Evolutionary conservation across 2,797 vertebrate genomes (phyloP), one percentile per base, ranked within the genome.

Genomic region (Semotilus atromaculatus): DNA sequence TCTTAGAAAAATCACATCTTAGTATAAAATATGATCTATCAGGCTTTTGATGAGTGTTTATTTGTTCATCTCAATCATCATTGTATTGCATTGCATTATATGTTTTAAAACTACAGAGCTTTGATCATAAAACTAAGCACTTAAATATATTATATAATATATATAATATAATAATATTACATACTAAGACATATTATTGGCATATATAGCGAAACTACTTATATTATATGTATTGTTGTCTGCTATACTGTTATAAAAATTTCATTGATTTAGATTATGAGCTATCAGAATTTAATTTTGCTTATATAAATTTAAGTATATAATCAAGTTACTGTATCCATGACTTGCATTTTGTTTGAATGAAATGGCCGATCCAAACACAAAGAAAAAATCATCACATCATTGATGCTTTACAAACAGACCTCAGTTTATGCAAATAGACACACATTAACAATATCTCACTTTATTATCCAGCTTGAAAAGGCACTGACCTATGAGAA

Each of bases 401-500:
- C n/a, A n/a, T n/a, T n/a, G n/a, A 71, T 71, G 23, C 4, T 71
- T 6, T 26, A 71, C 36, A 71, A 26, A 70, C 10, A n/a, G 36
- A 40, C 21, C 13, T 13, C 60, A 29, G 26, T 29, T 62, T 62
- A 43, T 71, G 1, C n/a, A 71, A 18, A 72, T 18, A 26, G 3
- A 70, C 64, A 36, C 0, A 67, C 64, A 51, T 71, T 45, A 43
- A 43, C 68, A 43, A 45, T 16, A 3, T 7, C 11, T 73, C 9
- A 31, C 16, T 31, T n/a, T n/a, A n/a, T 4, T 31, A 48, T 58
- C 1, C 18, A 83, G 72, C 45, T 83, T 74, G 82, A 83, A 64
- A 43, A 67, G 7, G 36, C 60, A 38, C 31, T 83, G 60, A 83
- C 58, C 43, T 23, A 76, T 1, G 45, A 83, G 81, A 83, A 76